Conservation (phyloP, 2,888 invertebrate species). For the Pollenia amentaria region DNA sequence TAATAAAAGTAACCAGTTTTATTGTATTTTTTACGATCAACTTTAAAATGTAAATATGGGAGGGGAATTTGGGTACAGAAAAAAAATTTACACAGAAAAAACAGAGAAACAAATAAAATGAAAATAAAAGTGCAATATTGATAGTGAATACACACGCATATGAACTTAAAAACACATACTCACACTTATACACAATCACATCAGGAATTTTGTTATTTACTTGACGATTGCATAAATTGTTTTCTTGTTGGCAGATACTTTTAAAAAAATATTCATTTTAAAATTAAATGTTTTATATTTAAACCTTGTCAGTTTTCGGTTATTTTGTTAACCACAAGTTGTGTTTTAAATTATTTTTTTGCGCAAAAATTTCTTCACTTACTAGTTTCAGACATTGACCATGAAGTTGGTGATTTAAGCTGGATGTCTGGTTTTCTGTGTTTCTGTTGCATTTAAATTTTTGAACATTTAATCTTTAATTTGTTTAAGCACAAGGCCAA, state of each 20-base stretch:
- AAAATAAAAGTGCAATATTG: constrained; percentile 14
- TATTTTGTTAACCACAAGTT: background rate
- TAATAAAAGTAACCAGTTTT: constrained; percentile 38
- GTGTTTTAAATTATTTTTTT: constrained; percentile 11
- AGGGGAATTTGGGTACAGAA: background rate
- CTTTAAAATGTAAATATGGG: constrained; percentile 2
- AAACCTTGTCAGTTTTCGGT: background rate
- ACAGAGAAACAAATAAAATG: background rate
- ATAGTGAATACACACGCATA: background rate
- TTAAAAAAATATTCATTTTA: constrained; percentile 8
- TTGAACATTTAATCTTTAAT: constrained; percentile 23
- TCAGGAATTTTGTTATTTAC: constrained; percentile 13
- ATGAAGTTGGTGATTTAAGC: constrained; percentile 47
- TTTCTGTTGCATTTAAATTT: background rate
- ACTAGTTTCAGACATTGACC: constrained; percentile 63
- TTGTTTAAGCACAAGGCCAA: background rate
- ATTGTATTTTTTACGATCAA: background rate
- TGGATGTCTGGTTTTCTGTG: constrained; percentile 1
- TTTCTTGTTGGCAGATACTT: background rate
- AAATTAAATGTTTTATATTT: constrained; percentile 13
- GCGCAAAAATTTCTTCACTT: constrained; percentile 42
- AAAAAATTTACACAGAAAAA: background rate
- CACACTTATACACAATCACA: no score
- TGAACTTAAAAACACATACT: no score
- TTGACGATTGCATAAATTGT: constrained; percentile 50